Conservation (phyloP, 92 coral and sea anemone genomes). For the Pocillopora meandrina region DNA sequence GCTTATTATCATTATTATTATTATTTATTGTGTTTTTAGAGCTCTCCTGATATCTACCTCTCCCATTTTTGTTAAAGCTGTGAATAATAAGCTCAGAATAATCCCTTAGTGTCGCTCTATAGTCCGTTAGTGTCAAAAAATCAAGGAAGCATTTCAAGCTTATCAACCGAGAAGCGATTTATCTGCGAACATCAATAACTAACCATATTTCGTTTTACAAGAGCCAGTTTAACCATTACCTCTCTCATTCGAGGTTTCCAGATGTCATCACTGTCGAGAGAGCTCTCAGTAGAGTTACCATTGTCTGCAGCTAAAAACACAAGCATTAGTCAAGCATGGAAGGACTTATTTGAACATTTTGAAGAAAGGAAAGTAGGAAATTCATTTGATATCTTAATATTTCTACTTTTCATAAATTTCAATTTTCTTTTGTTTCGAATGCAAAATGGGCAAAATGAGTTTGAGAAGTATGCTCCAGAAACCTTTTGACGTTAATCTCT, state of each 20-base stretch:
- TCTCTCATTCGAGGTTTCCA: conserved; percentile 77
- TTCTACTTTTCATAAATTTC: background rate
- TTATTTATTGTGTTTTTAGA: no score
- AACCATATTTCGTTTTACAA: background rate
- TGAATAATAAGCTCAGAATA: no score
- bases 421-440: no score
- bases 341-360: background rate
- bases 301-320: background rate
- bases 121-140: no score
- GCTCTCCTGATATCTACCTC: no score
- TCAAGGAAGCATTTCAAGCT: background rate
- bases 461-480: no score
- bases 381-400: background rate
- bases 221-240: conserved; percentile 32
- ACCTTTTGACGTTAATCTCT: no score
- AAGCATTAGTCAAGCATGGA: background rate
- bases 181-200: background rate
- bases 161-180: background rate
- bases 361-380: background rate
- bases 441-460: no score
- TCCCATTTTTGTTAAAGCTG: no score
- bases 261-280: conserved; percentile 19
- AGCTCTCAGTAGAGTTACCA: conserved; percentile 22
- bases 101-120: no score
- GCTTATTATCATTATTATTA: no score